Conservation (phyloP, 2,113 vertebrate genomes). For the Oreochromis niloticus region DNA sequence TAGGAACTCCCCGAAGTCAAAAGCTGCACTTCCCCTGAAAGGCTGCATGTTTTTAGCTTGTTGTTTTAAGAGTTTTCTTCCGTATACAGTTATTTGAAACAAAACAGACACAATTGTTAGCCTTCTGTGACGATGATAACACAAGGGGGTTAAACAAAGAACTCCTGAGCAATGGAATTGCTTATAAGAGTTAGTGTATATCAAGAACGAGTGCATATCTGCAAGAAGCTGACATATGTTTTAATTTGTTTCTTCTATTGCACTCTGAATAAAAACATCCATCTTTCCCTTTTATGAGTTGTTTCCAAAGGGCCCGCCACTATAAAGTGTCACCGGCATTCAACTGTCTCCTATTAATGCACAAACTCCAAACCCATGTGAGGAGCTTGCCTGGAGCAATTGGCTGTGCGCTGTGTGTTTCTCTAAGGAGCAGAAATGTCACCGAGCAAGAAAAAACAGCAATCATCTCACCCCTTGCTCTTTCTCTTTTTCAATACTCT, state of each 20-base stretch:
- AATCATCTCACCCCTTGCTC: neutral
- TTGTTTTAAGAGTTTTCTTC: neutral
- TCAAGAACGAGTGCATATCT: neutral
- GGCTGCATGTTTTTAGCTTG: neutral
- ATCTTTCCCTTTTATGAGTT: slow-evolving; percentile 8
- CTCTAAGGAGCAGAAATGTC: slow-evolving; percentile 49
- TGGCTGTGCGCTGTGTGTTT: slow-evolving; percentile 1
- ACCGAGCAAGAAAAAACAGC: slow-evolving; percentile 21
- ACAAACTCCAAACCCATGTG: neutral
- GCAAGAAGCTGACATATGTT: neutral
- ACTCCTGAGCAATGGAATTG: neutral
- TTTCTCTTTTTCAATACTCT: slow-evolving; percentile 1
- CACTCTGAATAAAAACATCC: slow-evolving; percentile 1
- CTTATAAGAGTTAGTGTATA: neutral
- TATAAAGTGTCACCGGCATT: slow-evolving; percentile 13
- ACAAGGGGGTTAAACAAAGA: neutral
- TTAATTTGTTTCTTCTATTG: neutral
- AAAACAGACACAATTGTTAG: neutral
- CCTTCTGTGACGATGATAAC: neutral
- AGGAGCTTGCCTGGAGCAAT: neutral
- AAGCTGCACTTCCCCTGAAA: neutral
- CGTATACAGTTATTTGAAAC: neutral
- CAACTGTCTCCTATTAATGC: slow-evolving; percentile 30
- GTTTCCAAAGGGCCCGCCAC: neutral
- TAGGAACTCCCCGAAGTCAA: neutral